A percentile compares a stretch with the other conserved stretches of the same genome.
Conservation (phyloP, 2,888 invertebrate species). For the Leptopterna dolabrata region DNA sequence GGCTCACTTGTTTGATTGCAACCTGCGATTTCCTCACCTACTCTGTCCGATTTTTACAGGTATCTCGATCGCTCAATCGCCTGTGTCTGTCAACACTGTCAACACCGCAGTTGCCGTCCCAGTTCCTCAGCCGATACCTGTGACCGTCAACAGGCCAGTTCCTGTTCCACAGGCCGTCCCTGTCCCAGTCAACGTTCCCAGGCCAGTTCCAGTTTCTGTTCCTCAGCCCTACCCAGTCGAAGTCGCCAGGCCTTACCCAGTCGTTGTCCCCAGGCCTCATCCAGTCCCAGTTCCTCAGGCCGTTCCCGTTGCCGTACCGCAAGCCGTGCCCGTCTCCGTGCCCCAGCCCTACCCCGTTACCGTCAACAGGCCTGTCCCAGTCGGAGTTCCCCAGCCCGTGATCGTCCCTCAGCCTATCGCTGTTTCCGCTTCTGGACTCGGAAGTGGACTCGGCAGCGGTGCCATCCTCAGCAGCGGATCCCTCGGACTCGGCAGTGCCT, state of each 20-base stretch:
- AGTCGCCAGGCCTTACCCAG: constrained; percentile 71
- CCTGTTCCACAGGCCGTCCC: constrained; percentile 68
- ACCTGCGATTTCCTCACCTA: too few species aligned
- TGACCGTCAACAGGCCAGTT: constrained; percentile 67
- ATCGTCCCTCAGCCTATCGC: constrained; percentile 46
- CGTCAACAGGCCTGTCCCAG: constrained; percentile 51
- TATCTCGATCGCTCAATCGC: constrained; percentile 40
- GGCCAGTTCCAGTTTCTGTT: constrained; percentile 69
- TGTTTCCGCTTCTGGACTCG: constrained; percentile 8
- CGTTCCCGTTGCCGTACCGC: constrained; percentile 67
- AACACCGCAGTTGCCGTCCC: constrained; percentile 68
- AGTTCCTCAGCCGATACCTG: constrained; percentile 70
- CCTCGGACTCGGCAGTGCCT: constrained; percentile 18
- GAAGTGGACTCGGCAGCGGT: not conserved
- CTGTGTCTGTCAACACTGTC: constrained; percentile 56
- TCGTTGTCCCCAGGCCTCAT: constrained; percentile 70
- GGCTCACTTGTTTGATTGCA: too few species aligned
- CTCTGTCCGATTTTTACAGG: constrained; percentile 22
- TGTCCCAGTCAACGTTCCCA: constrained; percentile 68
- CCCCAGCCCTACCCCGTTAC: constrained; percentile 67
- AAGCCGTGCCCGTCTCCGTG: constrained; percentile 69
- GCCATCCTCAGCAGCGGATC: constrained; percentile 21
- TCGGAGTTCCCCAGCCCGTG: constrained; percentile 42
- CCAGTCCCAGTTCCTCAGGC: constrained; percentile 72
- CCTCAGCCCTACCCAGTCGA: constrained; percentile 72